phyloP scores from a whole-genome alignment of 2,888 invertebrate species.

The Cosmopolites sordidus region DNA sequence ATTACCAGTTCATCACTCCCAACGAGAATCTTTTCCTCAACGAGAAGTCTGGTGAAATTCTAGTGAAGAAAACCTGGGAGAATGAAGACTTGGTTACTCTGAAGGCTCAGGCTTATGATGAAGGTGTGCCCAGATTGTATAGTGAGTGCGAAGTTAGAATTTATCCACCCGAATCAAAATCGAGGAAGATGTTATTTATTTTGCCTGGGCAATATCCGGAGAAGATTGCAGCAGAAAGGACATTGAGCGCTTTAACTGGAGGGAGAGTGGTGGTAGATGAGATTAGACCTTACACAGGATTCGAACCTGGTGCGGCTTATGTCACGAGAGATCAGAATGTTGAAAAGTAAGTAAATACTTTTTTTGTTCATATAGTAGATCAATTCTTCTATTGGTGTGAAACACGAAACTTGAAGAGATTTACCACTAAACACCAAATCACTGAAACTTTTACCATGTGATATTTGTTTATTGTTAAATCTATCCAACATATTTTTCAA shows the following conservation, averaged over 20 bases:
- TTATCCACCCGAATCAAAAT: conserved; percentile 72
- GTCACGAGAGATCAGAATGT: conserved; percentile 52
- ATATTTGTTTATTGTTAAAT: too few species aligned
- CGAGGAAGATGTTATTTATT: conserved; percentile 75
- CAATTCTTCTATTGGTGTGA: too few species aligned
- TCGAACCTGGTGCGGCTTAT: conserved; percentile 55
- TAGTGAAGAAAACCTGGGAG: conserved; percentile 53
- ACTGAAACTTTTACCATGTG: too few species aligned
- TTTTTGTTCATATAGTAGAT: too few species aligned
- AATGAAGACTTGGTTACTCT: conserved; percentile 55
- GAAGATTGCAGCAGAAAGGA: conserved; percentile 67
- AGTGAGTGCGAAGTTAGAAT: conserved; percentile 66
- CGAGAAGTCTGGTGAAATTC: conserved; percentile 71
- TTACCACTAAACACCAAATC: too few species aligned
- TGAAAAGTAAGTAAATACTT: conserved; percentile 57
- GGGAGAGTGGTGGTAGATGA: conserved; percentile 73
- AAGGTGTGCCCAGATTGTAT: conserved; percentile 74
- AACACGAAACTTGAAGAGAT: too few species aligned
- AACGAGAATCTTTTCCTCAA: conserved; percentile 68
- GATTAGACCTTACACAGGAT: conserved; percentile 63
- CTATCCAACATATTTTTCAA: too few species aligned
- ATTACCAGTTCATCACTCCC: conserved; percentile 76
- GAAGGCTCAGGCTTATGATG: conserved; percentile 75
- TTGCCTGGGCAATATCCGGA: conserved; percentile 75
- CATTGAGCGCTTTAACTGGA: conserved; percentile 73